Percentiles rank a stretch among this genome's conserved stretches.
These are phyloP conservation scores for Teleiodes luculella DNA, from an alignment of 2,888 invertebrate genomes.

Conservation along the genomic window DNA sequence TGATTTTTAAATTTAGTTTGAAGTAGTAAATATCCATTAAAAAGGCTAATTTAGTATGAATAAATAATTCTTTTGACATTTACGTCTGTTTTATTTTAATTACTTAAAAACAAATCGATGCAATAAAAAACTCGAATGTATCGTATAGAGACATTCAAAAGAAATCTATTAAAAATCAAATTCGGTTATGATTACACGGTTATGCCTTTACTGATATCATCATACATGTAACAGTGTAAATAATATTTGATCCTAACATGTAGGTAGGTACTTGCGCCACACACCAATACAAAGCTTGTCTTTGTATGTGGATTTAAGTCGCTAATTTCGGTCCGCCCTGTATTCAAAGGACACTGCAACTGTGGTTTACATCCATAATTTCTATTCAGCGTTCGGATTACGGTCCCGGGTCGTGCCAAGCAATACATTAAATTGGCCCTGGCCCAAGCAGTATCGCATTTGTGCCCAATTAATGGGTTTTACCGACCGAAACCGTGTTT, in stretches of 20 bases:
- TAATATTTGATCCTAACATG: no score
- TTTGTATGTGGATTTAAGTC: not conserved
- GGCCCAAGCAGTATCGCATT: slow-evolving; percentile 60
- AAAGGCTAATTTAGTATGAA: no score
- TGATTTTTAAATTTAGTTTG: not conserved
- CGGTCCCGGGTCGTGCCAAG: slow-evolving; percentile 54
- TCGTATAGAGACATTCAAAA: no score
- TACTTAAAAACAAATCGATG: no score
- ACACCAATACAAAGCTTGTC: not conserved
- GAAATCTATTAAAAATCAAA: no score
- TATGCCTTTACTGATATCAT: no score
- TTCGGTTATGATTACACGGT: no score
- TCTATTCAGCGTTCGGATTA: slow-evolving; percentile 59
- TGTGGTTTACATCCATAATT: slow-evolving; percentile 44
- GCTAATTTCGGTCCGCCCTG: not conserved
- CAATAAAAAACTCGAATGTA: no score
- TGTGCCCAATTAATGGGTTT: slow-evolving; percentile 66
- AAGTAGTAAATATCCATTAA: no score
- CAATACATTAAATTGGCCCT: slow-evolving; percentile 70
- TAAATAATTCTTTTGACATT: no score
- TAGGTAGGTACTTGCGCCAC: not conserved
- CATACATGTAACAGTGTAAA: no score
- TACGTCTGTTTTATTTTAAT: no score
- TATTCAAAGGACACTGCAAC: slow-evolving; percentile 16
- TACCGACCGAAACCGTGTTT: slow-evolving; percentile 40